phyloP scores from a whole-genome alignment of 2,797 vertebrate genomes.

The Carapus acus region DNA sequence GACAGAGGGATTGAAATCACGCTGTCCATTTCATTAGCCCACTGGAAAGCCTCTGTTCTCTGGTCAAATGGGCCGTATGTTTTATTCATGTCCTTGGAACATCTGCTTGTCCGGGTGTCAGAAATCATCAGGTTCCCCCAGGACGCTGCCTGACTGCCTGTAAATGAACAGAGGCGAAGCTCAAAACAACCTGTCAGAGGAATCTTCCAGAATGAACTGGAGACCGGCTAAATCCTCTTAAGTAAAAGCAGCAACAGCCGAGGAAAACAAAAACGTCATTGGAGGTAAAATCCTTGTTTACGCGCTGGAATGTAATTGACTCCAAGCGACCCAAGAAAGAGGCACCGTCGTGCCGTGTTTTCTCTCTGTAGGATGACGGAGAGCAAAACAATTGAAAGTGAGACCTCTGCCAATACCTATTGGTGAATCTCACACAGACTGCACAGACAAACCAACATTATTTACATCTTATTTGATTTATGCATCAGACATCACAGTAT shows the following conservation, averaged over 20 bases:
- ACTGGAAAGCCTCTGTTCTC: constrained; percentile 45
- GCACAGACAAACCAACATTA: too few relatives aligned
- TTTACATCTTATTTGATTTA: too few relatives aligned
- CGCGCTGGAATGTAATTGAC: too few relatives aligned
- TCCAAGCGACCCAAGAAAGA: too few relatives aligned
- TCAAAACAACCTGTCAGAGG: constrained; percentile 66
- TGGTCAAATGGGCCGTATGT: constrained; percentile 64
- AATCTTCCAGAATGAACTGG: constrained; percentile 38
- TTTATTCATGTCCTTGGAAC: constrained; percentile 73
- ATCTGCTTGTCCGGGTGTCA: constrained; percentile 70
- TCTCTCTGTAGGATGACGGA: too few relatives aligned
- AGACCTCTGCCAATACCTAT: too few relatives aligned
- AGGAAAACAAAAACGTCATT: background rate
- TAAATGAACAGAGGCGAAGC: constrained; percentile 65
- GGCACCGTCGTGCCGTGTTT: too few relatives aligned
- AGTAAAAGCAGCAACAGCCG: background rate
- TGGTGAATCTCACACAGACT: too few relatives aligned
- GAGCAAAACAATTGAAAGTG: too few relatives aligned
- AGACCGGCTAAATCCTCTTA: constrained; percentile 38
- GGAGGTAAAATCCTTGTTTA: too few relatives aligned
- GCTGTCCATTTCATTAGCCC: constrained; percentile 67
- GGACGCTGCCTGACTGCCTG: constrained; percentile 61
- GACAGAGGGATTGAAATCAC: constrained; percentile 62
- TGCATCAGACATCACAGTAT: too few relatives aligned
- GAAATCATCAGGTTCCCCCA: constrained; percentile 60